A percentile compares a stretch with the other conserved stretches of the same genome.
These are phyloP conservation scores for Cynocephalus volans DNA, from an alignment of 2,113 vertebrate species.

Conservation along the genomic window DNA sequence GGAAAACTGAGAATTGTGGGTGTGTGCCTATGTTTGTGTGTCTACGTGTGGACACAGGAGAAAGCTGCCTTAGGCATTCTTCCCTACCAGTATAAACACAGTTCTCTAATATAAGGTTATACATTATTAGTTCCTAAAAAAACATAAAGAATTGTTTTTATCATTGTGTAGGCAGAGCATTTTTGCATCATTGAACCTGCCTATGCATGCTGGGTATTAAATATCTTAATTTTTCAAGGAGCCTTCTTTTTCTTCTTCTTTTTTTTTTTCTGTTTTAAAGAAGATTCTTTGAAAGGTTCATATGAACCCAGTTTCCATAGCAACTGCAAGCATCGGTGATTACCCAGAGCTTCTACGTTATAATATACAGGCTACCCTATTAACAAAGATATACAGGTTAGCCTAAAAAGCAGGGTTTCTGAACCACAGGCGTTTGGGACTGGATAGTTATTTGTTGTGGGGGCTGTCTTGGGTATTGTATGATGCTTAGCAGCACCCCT, in stretches of 20 bases:
- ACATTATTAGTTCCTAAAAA: conserved; percentile 70
- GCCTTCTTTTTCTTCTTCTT: conserved; percentile 59
- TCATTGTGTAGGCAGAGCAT: conserved; percentile 77
- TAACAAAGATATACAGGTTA: not conserved
- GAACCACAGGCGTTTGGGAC: not conserved
- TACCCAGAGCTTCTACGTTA: conserved; percentile 85
- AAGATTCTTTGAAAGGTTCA: conserved; percentile 76
- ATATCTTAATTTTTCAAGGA: conserved; percentile 83
- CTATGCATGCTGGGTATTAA: conserved; percentile 82
- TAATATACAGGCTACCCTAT: conserved; percentile 73
- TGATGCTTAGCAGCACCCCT: not conserved
- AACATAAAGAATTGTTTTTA: conserved; percentile 68
- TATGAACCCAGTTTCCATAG: conserved; percentile 87
- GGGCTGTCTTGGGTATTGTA: not conserved
- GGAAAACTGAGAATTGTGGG: conserved; percentile 9
- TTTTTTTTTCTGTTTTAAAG: conserved; percentile 66
- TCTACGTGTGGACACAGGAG: not conserved
- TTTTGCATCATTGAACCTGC: conserved; percentile 83
- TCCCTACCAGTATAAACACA: conserved; percentile 53
- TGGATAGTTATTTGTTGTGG: not conserved
- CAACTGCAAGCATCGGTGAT: conserved; percentile 87
- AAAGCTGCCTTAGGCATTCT: not conserved
- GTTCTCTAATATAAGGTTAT: conserved; percentile 50
- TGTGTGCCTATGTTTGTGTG: not conserved
- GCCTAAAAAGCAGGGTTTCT: not conserved